Evolutionary conservation across 2,113 vertebrate genomes (phyloP).

Genomic region (Apaloderma vittatum): DNA sequence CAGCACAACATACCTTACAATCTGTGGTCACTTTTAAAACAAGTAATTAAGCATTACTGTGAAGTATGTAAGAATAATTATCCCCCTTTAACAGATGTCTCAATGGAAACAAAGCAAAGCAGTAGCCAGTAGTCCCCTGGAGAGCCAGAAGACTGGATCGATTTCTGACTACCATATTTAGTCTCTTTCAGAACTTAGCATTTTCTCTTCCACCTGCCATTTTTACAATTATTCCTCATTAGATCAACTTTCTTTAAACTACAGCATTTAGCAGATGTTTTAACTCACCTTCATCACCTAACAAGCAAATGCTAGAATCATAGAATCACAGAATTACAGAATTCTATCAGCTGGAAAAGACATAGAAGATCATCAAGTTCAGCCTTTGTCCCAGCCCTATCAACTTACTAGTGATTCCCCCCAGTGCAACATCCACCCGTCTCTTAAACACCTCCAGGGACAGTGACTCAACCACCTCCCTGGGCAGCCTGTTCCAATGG

Average conservation of each 20-base stretch:
- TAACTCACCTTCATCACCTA: background rate
- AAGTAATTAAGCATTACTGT: constrained; percentile 13
- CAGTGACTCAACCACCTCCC: no score
- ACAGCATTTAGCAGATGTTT: background rate
- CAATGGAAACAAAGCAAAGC: background rate
- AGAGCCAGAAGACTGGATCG: background rate
- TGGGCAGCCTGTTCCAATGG: no score
- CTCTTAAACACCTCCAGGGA: no score
- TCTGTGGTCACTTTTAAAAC: background rate
- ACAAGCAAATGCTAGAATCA: background rate
- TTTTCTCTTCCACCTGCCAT: background rate
- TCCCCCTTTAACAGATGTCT: constrained; percentile 2
- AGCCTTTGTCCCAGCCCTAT: no score
- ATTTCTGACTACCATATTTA: background rate
- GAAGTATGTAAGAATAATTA: constrained; percentile 18
- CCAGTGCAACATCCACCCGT: no score
- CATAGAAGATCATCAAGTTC: no score
- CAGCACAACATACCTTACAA: background rate
- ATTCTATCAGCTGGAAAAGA: no score
- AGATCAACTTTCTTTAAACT: background rate
- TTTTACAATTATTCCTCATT: background rate
- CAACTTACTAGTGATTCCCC: no score
- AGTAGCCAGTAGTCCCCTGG: background rate
- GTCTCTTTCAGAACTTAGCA: background rate
- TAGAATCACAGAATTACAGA: no score